These are phyloP conservation scores for Gymnothorax reevesii DNA, from an alignment of 2,797 vertebrate genomes.

Conservation along the genomic window DNA sequence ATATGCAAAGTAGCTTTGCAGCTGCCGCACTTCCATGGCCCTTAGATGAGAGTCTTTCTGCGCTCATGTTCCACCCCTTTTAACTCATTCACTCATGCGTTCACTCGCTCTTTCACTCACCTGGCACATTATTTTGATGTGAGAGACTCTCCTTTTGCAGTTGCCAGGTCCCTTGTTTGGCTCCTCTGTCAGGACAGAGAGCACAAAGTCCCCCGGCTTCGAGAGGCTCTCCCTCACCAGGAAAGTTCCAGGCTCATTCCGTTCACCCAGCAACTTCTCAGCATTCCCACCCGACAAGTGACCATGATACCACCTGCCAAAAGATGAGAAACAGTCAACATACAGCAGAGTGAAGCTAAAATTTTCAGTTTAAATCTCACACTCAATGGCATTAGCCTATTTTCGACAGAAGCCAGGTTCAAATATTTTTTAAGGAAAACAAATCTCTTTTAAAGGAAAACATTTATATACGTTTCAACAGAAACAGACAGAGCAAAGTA, in stretches of 20 bases:
- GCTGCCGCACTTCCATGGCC: neutral
- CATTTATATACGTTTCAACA: too few relatives aligned
- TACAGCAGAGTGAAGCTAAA: too few relatives aligned
- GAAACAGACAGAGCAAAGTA: too few relatives aligned
- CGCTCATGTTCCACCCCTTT: neutral
- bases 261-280: slow-evolving; percentile 82
- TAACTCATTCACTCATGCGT: too few relatives aligned
- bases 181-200: slow-evolving; percentile 85
- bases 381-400: neutral
- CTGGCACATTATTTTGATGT: slow-evolving; percentile 94
- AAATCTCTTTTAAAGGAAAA: too few relatives aligned
- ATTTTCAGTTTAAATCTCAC: neutral
- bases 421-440: too few relatives aligned
- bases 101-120: slow-evolving; percentile 61
- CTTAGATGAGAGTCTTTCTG: neutral
- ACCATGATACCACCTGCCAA: slow-evolving; percentile 91
- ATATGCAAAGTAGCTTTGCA: neutral
- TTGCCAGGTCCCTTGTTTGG: slow-evolving; percentile 60
- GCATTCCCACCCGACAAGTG: slow-evolving; percentile 88
- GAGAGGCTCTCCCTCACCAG: slow-evolving; percentile 94
- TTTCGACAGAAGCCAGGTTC: too few relatives aligned
- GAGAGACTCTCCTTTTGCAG: slow-evolving; percentile 76
- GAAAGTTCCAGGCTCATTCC: slow-evolving; percentile 85
- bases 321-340: neutral
- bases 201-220: slow-evolving; percentile 92